Evolutionary conservation across 2,888 invertebrate species (phyloP), one percentile per base, ranked within the genome.

Genomic region (Tachystola acroxantha): DNA sequence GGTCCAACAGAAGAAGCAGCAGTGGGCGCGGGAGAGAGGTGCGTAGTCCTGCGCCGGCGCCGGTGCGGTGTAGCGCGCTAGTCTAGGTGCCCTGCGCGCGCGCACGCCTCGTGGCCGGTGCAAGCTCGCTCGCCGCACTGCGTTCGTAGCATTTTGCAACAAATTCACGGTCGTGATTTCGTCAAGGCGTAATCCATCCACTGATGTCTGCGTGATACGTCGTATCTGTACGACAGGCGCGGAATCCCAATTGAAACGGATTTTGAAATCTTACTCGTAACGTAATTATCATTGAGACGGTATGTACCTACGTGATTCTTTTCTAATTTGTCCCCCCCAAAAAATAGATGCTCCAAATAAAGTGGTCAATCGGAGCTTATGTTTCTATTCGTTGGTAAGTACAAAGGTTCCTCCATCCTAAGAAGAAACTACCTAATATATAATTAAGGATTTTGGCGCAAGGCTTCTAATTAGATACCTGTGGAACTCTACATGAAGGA

Each of bases 21-120:
- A 97, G 90, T 97, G 97, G 97, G 96, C 96, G 56, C 91, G 90
- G 77, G 97, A 97, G 88, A 91, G 92, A 91, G 96, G 97, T 96
- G 88, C 66, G 84, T 80, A 75, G 45, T 42, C 3, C 7, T 10
- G 3, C 26, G 7, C 22, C 7, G 7, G 7, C 6, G 4, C 22
- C 7, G 7, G 7, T 9, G 24, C 24, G 24, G 24, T 4, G 24
- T 9, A 9, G n/a, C 24, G 24, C 1, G n/a, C 24, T n/a, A n/a
- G n/a, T n/a, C n/a, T n/a, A n/a, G n/a, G n/a, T n/a, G n/a, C n/a
- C n/a, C n/a, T 13, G 32, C 31, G 10, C 12, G 28, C 34, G 12
- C 27, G 16, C 12, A 12, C 12, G 6, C 25, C 13, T 11, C 11
- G 32, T 22, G 32, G 32, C 32, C 11, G 12, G 32, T 32, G 32